Evolutionary conservation across 2,888 invertebrate genomes (phyloP), one percentile per base, ranked within the genome.

Genomic region (Ennomos fuscantarius): DNA sequence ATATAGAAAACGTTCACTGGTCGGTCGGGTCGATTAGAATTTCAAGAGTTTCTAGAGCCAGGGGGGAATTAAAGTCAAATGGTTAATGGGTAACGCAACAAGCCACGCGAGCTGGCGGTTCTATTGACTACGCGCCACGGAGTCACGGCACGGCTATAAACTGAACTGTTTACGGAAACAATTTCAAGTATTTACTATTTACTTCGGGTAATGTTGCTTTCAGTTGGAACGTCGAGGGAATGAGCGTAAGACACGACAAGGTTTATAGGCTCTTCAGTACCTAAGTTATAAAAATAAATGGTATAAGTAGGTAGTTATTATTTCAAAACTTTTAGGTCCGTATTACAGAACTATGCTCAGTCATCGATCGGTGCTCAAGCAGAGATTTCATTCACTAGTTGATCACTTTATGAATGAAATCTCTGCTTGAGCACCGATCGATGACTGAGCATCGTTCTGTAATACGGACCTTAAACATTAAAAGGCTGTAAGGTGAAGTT

Each of bases 111-210:
- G 37, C 46, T 51, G 31, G 33, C 36, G 50, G 35, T 45, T 42
- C 13, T 39, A 12, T 52, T 61, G 53, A 55, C 55, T 43, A 60
- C 55, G 46, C 61, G 43, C 40, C 32, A 55, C 49, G 60, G 44
- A 62, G 60, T 60, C 48, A 59, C 60, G 60, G 41, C 47, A 57
- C 11, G 42, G 44, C 44, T 32, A 57, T 66, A 62, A 64, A 64
- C 24, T 56, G 52, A 39, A 48, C 49, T 55, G 59, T 62, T 66
- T 64, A 61, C 55, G 60, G 55, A 64, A 64, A 55, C 55, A 42
- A 40, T 59, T 60, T 51, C 47, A 48, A 55, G 55, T 62, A 54
- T 54, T 57, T 59, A 59, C 58, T 59, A 58, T 45, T 41, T 9
- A 49, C 40, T 48, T 44, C 32, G 12, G 42, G 36, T 40, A 40